These are phyloP conservation scores for Heliconius hermathena DNA, from an alignment of 1,140 invertebrate species.

Conservation along the genomic window DNA sequence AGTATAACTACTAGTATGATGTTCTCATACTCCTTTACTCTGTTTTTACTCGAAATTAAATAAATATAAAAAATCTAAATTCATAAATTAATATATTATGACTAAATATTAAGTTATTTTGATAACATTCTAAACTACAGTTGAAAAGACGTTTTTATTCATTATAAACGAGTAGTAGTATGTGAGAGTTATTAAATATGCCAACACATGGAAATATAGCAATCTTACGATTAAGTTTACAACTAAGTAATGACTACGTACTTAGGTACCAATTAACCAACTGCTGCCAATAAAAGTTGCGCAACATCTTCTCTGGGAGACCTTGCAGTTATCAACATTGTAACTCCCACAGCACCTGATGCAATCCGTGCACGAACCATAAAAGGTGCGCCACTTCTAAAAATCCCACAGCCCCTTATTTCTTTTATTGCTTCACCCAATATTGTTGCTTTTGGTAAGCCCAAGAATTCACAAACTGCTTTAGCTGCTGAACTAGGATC, in stretches of 20 bases:
- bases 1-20: too few relatives aligned
- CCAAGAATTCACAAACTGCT: conserved; percentile 90
- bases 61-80: too few relatives aligned
- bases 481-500: conserved; percentile 91
- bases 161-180: neutral
- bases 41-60: too few relatives aligned
- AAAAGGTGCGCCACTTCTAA: conserved; percentile 91
- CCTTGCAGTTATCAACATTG: conserved; percentile 86
- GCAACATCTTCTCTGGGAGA: conserved; percentile 87
- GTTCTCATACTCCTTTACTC: too few relatives aligned
- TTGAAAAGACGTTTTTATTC: too few relatives aligned
- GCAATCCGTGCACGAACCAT: conserved; percentile 93
- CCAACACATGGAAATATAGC: neutral
- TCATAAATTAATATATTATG: too few relatives aligned
- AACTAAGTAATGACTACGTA: neutral
- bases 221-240: neutral
- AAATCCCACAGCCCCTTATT: conserved; percentile 86
- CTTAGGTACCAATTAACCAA: conserved; percentile 85
- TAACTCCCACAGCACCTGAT: conserved; percentile 89
- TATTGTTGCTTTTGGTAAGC: conserved; percentile 87
- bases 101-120: too few relatives aligned
- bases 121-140: too few relatives aligned
- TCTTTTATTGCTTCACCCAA: conserved; percentile 82
- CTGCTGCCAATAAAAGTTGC: conserved; percentile 92
- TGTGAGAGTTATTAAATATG: neutral